These are phyloP conservation scores for Coracopsis vasa DNA, from an alignment of 2,113 vertebrate genomes.

Conservation along the genomic window DNA sequence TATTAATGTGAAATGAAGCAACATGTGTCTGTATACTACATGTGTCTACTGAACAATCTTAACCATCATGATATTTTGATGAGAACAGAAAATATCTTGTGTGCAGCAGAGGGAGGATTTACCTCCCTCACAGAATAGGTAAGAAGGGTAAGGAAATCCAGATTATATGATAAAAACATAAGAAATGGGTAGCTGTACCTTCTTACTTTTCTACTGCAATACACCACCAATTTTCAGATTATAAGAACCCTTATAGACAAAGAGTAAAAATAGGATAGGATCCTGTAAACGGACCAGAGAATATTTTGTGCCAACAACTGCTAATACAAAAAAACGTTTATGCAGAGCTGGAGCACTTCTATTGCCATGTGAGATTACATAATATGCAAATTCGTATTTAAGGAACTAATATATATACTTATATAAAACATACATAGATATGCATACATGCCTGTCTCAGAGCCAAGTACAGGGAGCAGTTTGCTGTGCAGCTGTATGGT, in stretches of 20 bases:
- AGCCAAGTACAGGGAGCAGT: not conserved
- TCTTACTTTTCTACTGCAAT: not conserved
- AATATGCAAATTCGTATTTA: not conserved
- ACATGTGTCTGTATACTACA: not conserved
- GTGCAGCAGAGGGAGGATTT: not conserved
- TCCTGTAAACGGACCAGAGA: not conserved
- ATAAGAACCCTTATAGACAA: not conserved
- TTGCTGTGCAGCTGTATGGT: not conserved
- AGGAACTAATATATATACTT: not conserved
- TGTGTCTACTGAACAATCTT: not conserved
- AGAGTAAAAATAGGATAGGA: not conserved
- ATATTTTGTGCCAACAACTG: not conserved
- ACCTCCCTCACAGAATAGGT: not conserved
- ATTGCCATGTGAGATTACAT: not conserved
- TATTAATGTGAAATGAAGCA: not conserved
- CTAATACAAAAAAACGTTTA: not conserved
- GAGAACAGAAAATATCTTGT: not conserved
- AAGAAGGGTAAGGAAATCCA: not conserved
- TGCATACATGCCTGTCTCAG: not conserved
- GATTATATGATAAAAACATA: not conserved
- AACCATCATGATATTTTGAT: not conserved
- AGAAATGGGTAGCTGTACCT: not conserved
- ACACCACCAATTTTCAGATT: not conserved
- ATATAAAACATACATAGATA: not conserved
- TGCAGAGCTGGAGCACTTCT: not conserved